These are phyloP conservation scores for Hirundo rustica DNA, from an alignment of 2,797 vertebrate species.

Conservation along the genomic window DNA sequence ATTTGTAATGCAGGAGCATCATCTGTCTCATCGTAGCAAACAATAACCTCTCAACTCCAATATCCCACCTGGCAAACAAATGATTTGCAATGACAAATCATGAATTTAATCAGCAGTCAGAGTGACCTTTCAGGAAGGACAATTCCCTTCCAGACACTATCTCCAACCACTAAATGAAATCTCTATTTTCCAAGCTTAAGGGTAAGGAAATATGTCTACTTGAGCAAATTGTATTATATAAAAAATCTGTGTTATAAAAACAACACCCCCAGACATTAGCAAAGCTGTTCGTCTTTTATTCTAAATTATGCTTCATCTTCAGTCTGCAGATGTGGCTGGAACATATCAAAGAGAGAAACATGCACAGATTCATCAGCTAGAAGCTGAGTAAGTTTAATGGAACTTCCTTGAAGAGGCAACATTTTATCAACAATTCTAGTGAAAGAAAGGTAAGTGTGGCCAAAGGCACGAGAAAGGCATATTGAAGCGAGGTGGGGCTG, in stretches of 20 bases:
- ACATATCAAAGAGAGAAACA: not conserved
- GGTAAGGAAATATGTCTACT: not conserved
- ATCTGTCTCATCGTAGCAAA: not conserved
- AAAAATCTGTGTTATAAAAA: not conserved
- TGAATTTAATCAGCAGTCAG: not conserved
- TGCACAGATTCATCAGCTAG: not conserved
- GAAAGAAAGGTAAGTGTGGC: not conserved
- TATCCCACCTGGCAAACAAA: not conserved
- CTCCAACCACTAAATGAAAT: not conserved
- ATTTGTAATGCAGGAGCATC: not conserved
- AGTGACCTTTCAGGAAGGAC: not conserved
- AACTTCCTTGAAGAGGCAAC: not conserved
- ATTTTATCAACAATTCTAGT: not conserved
- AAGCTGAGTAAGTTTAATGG: not conserved
- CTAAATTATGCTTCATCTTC: not conserved
- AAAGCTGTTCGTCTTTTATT: not conserved
- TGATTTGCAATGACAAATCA: not conserved
- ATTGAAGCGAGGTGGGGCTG: fast-evolving
- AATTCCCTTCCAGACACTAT: not conserved
- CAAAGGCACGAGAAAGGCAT: not conserved
- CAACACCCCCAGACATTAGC: not conserved
- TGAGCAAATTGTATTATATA: constrained; percentile 34
- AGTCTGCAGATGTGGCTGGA: not conserved
- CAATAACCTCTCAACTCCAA: not conserved
- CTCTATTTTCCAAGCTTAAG: not conserved